Evolutionary conservation across 1,140 invertebrate species (phyloP), one percentile per base, ranked within the genome.

Genomic region (Neuroterus valhalla): DNA sequence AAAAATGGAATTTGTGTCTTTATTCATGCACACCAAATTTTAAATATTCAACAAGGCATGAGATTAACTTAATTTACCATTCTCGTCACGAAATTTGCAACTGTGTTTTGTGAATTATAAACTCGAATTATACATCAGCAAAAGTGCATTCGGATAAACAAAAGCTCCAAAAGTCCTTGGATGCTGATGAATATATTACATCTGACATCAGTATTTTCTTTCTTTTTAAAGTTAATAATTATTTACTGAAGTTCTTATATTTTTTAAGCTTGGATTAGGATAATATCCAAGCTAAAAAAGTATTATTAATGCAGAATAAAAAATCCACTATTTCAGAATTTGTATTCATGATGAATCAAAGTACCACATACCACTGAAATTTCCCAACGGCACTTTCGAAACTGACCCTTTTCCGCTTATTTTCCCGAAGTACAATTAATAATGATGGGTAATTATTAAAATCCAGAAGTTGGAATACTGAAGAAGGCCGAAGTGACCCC

Each of bases 71-170:
- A 14, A n/a, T 26, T 15, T 23, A 31, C 14, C 26, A 31, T n/a
- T 31, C 23, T 31, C 12, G 55, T 62, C 26, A 14, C 55, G 31
- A 15, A 62, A 26, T 62, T 62, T 5, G 26, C 12, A 26, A 62
- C 21, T 62, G 23, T 26, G 15, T 6, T 62, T n/a, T 31, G 31
- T 31, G 52, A 55, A 55, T 62, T 62, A 26, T 62, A 31, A 26
- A 62, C 55, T n/a, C 55, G 55, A 62, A 62, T 62, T 15, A 31
- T n/a, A 26, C 31, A 62, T 62, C 31, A 23, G 55, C 55, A 23
- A 62, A 62, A 62, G 55, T 62, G 55, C 55, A 62, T 62, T 62
- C 55, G 31, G 55, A 62, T 62, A 62, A 23, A 62, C 55, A 62
- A 62, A 62, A 38, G 55, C 26, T 62, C 31, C 11, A 38, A 23